phyloP scores from a whole-genome alignment of 2,888 invertebrate genomes.

The Cheilosia pagana region DNA sequence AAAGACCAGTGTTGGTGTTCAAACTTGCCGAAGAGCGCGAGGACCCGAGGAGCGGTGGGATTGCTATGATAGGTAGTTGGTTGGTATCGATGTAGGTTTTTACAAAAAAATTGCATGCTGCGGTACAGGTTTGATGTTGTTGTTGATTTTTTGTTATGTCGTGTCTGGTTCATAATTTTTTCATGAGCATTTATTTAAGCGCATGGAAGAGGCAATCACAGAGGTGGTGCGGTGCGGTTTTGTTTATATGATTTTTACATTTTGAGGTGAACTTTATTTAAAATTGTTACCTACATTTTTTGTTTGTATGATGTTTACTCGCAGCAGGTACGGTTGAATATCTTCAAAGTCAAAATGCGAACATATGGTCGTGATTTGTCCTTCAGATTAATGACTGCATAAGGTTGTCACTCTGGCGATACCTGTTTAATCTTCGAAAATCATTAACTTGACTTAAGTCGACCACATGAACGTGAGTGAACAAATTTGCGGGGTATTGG shows the following conservation, averaged over 20 bases:
- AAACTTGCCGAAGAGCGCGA: constrained; percentile 1
- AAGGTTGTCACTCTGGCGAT: too few relatives aligned
- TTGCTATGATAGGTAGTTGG: constrained; percentile 53
- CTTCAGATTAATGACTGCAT: too few relatives aligned
- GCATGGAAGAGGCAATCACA: constrained; percentile 46
- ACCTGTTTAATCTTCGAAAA: too few relatives aligned
- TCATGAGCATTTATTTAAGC: constrained; percentile 58
- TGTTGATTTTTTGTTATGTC: constrained; percentile 50
- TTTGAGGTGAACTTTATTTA: constrained; percentile 46
- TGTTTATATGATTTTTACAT: constrained; percentile 35
- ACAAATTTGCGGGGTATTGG: too few relatives aligned
- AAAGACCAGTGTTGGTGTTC: constrained; percentile 18
- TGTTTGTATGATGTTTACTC: not conserved
- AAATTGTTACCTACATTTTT: not conserved
- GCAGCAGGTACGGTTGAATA: too few relatives aligned
- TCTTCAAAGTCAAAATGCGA: too few relatives aligned
- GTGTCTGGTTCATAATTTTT: constrained; percentile 57
- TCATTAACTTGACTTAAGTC: too few relatives aligned
- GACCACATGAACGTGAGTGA: too few relatives aligned
- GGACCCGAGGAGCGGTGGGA: constrained; percentile 7
- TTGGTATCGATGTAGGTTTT: constrained; percentile 50
- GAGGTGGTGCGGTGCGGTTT: constrained; percentile 26
- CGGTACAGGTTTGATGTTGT: constrained; percentile 54
- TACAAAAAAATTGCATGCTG: constrained; percentile 17
- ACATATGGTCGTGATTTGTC: too few relatives aligned